Evolutionary conservation across 2,797 vertebrate genomes (phyloP), one percentile per base, ranked within the genome.

Genomic region (Sebastes iracundus): DNA sequence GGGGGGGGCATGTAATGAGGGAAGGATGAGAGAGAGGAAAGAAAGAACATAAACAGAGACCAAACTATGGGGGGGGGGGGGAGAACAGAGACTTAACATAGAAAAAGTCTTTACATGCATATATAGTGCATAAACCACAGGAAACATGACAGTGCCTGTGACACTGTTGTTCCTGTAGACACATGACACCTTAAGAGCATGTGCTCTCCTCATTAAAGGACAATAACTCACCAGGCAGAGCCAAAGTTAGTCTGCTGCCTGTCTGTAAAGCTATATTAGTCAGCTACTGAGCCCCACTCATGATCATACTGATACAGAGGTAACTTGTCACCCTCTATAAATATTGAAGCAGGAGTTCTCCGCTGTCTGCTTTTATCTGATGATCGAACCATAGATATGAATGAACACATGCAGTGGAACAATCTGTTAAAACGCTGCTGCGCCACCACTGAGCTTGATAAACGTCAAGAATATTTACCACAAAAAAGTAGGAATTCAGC

Each of bases 301-400:
- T 81, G 85, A 87, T 79, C 79, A 74, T 32, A 72, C 28, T 56
- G 75, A 90, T 86, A 82, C 75, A 78, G 53, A 84, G 59, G 66
- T 81, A 72, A 80, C 71, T 79, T 77, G 79, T 90, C 85, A 84
- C 75, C 74, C 20, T 80, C 84, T 88, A 91, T 87, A 90, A 91
- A 92, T 90, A 91, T 58, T 56, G 58, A 32, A 30, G 22, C 67
- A 61, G 58, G 30, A 46, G 46, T 60, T 81, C 63, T 75, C 53
- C 30, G 9, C 42, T 63, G 64, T 27, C 73, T 71, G 81, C 72
- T 79, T 49, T 59, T 25, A 76, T 61, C 56, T 66, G 18, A 63
- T 42, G 23, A 27, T 25, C 6, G 22, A 55, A 70, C 28, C 59
- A 12, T 18, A 49, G 22, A 72, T 49, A 52, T 33, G 49, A 53